Base-by-base conservation (phyloP, 2,888 invertebrate species). In the Cantharis lateralis region DNA sequence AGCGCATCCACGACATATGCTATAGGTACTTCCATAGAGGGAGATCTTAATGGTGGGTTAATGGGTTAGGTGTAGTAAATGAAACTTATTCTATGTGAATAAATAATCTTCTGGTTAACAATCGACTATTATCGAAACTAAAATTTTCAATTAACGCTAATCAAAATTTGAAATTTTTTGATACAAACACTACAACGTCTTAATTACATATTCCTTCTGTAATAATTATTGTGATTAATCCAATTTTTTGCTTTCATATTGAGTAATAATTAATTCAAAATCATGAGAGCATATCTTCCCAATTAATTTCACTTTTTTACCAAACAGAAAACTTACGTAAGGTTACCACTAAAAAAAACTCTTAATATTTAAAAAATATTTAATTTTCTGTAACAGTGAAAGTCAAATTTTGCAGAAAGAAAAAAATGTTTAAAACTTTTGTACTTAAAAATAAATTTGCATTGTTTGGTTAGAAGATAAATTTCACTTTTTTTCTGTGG, bases 1-100 rank as follows among this genome's bases (percentile, higher is more conserved):
- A 78, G 75, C 78, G 78, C 75, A 63, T 75, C 78, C 62, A 63
- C 68, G 64, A 62, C 75, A 75, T 75, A 75, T 75, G 75, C 64
- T 24, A n/a, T n/a, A 32, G 69, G 69, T 69, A 74, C 69, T 61
- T 69, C 64, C 28, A 62, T 73, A 77, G 77, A 77, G 77, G 74
- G 77, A 74, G 77, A 66, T 66, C 18, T 16, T 24, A 20, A 66
- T 66, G 63, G 18, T 63, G 63, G 63, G 64, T n/a, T 66, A 24
- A 24, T 66, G 64, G 64, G 64, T 66, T 66, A 18, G 48, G 48
- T 48, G 32, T 48, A 48, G n/a, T 48, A 48, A n/a, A 48, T n/a
- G 48, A n/a, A 48, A 48, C 48, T 48, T 48, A 48, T n/a, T n/a
- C 13, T 1, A 48, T n/a, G 48, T 7, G 48, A n/a, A 48, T 48